Conservation (phyloP, 2,797 vertebrate genomes). For the Melanotaenia nigrans region DNA sequence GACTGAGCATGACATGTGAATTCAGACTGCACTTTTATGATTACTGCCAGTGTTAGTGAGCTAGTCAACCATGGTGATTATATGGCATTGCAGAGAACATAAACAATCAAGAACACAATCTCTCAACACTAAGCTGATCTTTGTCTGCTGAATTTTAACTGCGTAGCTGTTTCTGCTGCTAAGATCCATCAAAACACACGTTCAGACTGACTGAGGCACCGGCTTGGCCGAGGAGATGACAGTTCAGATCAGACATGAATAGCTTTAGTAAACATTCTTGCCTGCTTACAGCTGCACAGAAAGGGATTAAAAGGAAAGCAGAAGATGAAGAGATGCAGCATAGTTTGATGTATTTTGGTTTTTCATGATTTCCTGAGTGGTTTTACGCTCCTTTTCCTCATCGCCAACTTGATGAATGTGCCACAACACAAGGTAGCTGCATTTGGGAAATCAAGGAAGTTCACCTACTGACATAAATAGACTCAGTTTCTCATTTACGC, state of each 20-base stretch:
- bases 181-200: conserved; percentile 11
- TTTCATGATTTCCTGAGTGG: conserved; percentile 39
- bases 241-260: conserved; percentile 32
- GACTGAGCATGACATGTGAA: conserved; percentile 27
- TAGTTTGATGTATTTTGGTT: conserved; percentile 20
- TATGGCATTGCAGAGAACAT: conserved; percentile 45
- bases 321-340: conserved; percentile 4
- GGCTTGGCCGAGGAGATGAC: conserved; percentile 37
- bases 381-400: conserved; percentile 18
- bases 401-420: conserved; percentile 23
- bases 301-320: conserved; percentile 11
- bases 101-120: conserved; percentile 34
- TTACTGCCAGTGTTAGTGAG: conserved; percentile 16
- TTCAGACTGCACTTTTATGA: conserved; percentile 24
- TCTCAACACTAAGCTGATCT: conserved; percentile 38
- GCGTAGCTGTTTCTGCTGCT: conserved; percentile 22
- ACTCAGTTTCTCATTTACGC: background rate
- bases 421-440: conserved; percentile 10
- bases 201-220: conserved; percentile 25
- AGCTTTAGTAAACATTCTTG: conserved; percentile 34
- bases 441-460: conserved; percentile 9
- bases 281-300: conserved; percentile 16
- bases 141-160: conserved; percentile 27
- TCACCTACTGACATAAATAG: background rate
- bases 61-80: conserved; percentile 37